Conservation (phyloP, 1,140 invertebrate species). For the Nasonia giraulti region DNA sequence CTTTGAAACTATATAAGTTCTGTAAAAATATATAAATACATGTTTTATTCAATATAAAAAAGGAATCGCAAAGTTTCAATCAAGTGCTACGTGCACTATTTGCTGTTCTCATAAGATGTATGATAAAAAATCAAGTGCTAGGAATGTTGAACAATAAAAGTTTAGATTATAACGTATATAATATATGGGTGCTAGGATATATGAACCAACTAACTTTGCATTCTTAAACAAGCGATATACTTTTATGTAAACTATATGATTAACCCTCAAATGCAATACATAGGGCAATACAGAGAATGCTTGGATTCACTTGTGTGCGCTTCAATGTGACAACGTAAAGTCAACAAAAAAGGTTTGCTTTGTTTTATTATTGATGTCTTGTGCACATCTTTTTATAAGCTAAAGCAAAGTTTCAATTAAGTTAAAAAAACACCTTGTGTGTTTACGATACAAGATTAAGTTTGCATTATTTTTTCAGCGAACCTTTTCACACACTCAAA, state of each 20-base stretch:
- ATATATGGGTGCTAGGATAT: constrained; percentile 54
- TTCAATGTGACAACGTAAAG: neutral
- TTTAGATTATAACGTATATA: constrained; percentile 31
- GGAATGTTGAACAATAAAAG: constrained; percentile 27
- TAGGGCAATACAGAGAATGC: constrained; percentile 1
- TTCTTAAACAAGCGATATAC: constrained; percentile 61
- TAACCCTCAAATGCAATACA: constrained; percentile 54
- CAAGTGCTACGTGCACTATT: constrained; percentile 56
- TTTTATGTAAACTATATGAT: constrained; percentile 55
- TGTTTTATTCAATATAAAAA: constrained; percentile 45
- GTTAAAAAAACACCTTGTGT: neutral
- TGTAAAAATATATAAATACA: constrained; percentile 29
- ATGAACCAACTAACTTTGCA: constrained; percentile 62
- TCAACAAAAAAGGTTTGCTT: constrained; percentile 28
- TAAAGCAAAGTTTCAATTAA: neutral
- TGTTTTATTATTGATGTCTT: neutral
- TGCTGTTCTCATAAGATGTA: constrained; percentile 19
- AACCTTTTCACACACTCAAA: constrained; percentile 16
- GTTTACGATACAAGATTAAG: neutral
- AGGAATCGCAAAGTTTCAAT: constrained; percentile 51
- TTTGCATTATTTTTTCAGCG: neutral
- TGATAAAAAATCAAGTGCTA: constrained; percentile 46
- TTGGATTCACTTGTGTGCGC: neutral
- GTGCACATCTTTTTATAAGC: neutral
- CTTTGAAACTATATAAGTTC: constrained; percentile 3